Evolutionary conservation across 1,140 invertebrate species (phyloP).

Genomic region (Leptoteleia sp.): DNA sequence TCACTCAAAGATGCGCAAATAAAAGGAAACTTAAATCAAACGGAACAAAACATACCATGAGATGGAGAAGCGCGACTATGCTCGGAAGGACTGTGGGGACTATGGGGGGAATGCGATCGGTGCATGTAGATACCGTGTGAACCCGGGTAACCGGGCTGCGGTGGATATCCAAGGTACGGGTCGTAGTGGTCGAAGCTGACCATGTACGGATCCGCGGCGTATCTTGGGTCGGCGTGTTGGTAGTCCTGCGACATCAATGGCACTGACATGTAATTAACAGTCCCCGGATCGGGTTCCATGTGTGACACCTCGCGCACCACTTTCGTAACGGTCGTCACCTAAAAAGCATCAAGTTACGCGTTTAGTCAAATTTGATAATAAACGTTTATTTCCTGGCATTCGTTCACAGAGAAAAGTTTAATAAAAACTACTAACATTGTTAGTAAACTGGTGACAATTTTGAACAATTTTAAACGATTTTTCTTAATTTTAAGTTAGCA

Average conservation of each 20-base stretch:
- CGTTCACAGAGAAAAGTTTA: background rate
- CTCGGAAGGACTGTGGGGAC: slow-evolving; percentile 79
- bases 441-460: too few species aligned
- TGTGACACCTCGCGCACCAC: slow-evolving; percentile 86
- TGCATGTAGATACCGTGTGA: slow-evolving; percentile 80
- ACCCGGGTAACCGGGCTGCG: slow-evolving; percentile 78
- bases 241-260: slow-evolving; percentile 80
- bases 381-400: background rate
- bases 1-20: slow-evolving; percentile 10
- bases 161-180: slow-evolving; percentile 77
- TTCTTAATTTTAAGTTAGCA: too few species aligned
- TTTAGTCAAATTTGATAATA: slow-evolving; percentile 6
- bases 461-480: too few species aligned
- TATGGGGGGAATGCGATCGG: slow-evolving; percentile 79
- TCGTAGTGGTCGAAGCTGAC: slow-evolving; percentile 80
- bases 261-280: slow-evolving; percentile 80
- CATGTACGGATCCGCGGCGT: slow-evolving; percentile 79
- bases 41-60: slow-evolving; percentile 69
- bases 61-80: slow-evolving; percentile 80
- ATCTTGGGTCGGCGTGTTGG: slow-evolving; percentile 77
- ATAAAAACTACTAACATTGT: too few species aligned
- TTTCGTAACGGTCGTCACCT: slow-evolving; percentile 85
- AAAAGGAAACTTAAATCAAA: slow-evolving; percentile 42
- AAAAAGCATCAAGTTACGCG: slow-evolving; percentile 42
- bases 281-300: slow-evolving; percentile 84